Conservation (phyloP, 2,888 invertebrate species). For the Limnephilus marmoratus region DNA sequence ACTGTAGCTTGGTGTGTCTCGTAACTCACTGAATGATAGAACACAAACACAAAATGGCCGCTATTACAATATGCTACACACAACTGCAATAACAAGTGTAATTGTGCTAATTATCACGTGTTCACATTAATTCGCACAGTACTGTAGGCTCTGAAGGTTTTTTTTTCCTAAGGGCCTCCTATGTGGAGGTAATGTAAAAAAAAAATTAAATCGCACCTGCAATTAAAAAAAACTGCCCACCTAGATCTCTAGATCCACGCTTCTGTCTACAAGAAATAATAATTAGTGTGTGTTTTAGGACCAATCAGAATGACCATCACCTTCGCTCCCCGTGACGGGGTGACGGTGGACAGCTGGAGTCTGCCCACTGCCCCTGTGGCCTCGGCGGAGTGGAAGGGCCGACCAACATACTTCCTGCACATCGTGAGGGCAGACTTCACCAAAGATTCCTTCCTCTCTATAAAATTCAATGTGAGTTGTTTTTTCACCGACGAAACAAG, state of each 20-base stretch:
- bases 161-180: no score
- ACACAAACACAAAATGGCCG: no score
- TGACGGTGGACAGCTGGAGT: slow-evolving; percentile 51
- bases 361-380: slow-evolving; percentile 37
- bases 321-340: slow-evolving; percentile 55
- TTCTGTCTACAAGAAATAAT: neutral
- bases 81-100: no score
- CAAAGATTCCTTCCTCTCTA: neutral
- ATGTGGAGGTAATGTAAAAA: no score
- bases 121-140: no score
- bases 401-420: slow-evolving; percentile 57
- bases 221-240: no score
- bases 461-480: slow-evolving; percentile 9
- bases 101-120: no score
- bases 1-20: no score
- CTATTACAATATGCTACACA: no score
- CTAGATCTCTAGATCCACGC: neutral
- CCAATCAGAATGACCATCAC: slow-evolving; percentile 59
- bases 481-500: neutral
- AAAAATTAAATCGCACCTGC: no score
- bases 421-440: slow-evolving; percentile 36
- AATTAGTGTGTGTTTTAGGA: slow-evolving; percentile 34
- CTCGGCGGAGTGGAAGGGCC: slow-evolving; percentile 55
- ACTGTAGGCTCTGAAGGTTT: no score
- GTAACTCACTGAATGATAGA: no score